Evolutionary conservation across 2,888 invertebrate species (phyloP), one percentile per base, ranked within the genome.

Genomic region (Thumatha senex): DNA sequence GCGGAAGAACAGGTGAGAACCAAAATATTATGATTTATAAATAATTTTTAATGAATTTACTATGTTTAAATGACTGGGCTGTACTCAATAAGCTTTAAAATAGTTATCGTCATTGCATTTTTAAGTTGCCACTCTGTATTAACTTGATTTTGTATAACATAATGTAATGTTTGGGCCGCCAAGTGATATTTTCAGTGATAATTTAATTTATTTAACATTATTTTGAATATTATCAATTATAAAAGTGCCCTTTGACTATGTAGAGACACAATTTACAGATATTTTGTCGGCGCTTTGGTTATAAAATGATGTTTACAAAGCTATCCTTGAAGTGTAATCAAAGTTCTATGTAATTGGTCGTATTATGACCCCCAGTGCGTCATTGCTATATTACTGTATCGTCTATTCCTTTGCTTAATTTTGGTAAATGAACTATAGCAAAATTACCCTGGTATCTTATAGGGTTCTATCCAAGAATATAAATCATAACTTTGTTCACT

Each of bases 1-100:
- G 95, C 95, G 93, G 95, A 95, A 89, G 94, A 95, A 93, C 95
- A 95, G 95, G 95, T 95, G 93, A 93, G 94, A 88, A 91, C 72
- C 88, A 89, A 85, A 91, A 91, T 88, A 86, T 80, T 84, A 76
- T 70, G 67, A 73, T 82, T 82, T 81, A 66, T 74, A 63, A 50
- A 48, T 48, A 68, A 80, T 82, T 79, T 82, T 87, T 82, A 82
- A 82, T 82, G 79, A 83, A 84, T 82, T 82, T 67, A 44, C 45
- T 46, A 11, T 35, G n/a, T 44, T 47, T 39, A 46, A 35, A 18
- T 1, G 18, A 44, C n/a, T 49, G 39, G 56, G 14, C 13, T 46
- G 24, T 31, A 30, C 45, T 49, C 34, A 11, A 30, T 48, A 51
- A 55, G 38, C 13, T 14, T 30, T 30, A 11, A 46, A 33, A 43